Evolutionary conservation across 2,113 vertebrate species (phyloP), one percentile per base, ranked within the genome.

Genomic region (Girardinichthys multiradiatus): DNA sequence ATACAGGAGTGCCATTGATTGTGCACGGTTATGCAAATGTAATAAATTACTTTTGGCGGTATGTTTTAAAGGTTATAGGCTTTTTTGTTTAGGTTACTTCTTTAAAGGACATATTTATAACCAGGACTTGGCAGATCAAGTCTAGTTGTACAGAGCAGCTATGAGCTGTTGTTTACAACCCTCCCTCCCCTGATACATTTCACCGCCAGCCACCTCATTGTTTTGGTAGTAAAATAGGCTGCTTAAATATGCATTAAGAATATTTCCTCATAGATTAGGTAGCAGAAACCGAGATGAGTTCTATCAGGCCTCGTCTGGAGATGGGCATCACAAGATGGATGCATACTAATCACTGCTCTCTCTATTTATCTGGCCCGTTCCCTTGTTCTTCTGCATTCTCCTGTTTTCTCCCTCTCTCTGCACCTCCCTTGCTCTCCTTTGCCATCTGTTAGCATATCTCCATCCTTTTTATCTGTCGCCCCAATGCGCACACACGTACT

Each of bases 391-490:
- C 26, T 70, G 58, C 59, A 31, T 31, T 35, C 29, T 51, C 66
- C 71, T 70, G 61, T 71, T 54, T 54, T 54, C 57, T 81, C 63
- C 67, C 39, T 4, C 64, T 74, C 65, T 79, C 57, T 67, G 42
- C 64, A 33, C 69, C 70, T 73, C 79, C 57, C 79, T 80, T 27
- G 1, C 82, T 80, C 64, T 84, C 60, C 42, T 57, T 64, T n/a
- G 12, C 86, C 88, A 89, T 90, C 89, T 90, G 86, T 85, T 85
- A 74, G 71, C 71, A 82, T 64, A 76, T 79, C 81, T 80, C 78
- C 72, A 79, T 88, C 72, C 82, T 79, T 85, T 88, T 82, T 80
- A 84, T 92, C 86, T 87, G 68, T 72, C 70, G 39, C 72, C 65
- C 61, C 45, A 42, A 30, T 70, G 63, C 67, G 35, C 72, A 72